Percentiles rank a stretch among this genome's conserved stretches.
phyloP scores from a whole-genome alignment of 2,888 invertebrate genomes.

The Gasteruption jaculator region DNA sequence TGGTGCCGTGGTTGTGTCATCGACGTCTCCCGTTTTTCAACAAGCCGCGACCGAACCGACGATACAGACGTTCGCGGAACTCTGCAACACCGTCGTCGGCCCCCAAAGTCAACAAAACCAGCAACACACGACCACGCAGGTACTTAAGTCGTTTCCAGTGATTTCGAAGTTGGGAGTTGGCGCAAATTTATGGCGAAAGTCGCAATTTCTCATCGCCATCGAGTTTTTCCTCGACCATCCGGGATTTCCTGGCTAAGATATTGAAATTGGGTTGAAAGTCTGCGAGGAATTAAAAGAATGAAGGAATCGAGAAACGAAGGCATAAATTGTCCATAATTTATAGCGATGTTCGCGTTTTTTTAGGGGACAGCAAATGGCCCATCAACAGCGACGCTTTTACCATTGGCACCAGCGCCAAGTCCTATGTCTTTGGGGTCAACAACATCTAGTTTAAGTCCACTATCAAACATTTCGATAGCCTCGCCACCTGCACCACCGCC shows the following conservation, averaged over 20 bases:
- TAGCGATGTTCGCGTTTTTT: too few species aligned
- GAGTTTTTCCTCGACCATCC: too few species aligned
- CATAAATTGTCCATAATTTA: too few species aligned
- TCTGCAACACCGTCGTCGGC: constrained; percentile 58
- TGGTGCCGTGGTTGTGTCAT: constrained; percentile 55
- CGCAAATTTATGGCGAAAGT: too few species aligned
- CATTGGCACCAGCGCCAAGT: constrained; percentile 55
- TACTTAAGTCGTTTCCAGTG: constrained; percentile 25
- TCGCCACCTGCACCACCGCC: constrained; percentile 60
- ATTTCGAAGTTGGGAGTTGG: too few species aligned
- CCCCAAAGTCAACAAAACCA: constrained; percentile 37
- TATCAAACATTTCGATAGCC: constrained; percentile 61
- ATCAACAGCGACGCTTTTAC: constrained; percentile 52
- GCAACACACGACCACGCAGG: constrained; percentile 43
- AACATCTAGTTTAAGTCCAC: constrained; percentile 64
- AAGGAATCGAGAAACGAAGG: too few species aligned
- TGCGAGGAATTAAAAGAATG: too few species aligned
- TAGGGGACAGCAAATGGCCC: constrained; percentile 41
- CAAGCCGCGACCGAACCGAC: constrained; percentile 39
- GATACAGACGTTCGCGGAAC: constrained; percentile 54
- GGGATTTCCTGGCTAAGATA: too few species aligned
- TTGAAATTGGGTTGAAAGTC: too few species aligned
- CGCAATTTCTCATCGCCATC: too few species aligned
- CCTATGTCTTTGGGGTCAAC: constrained; percentile 59
- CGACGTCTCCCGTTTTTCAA: constrained; percentile 54